Evolutionary conservation across 2,888 invertebrate species (phyloP).

Genomic region (Cheilosia impressa): DNA sequence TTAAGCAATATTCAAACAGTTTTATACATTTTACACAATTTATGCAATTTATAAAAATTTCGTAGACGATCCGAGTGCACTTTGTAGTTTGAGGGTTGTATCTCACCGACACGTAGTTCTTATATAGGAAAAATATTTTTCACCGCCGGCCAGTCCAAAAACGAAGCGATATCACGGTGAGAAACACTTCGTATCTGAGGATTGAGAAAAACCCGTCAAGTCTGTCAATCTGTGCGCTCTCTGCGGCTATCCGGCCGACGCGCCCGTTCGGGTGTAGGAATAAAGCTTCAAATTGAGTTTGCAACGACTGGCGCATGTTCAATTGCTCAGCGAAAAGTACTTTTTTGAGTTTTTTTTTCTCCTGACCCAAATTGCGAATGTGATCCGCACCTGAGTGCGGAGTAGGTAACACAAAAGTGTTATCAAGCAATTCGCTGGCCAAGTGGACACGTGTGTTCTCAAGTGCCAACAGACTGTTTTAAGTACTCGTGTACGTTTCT

Average conservation of each 20-base stretch:
- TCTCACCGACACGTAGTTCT: slow-evolving; percentile 15
- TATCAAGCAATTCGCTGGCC: slow-evolving; percentile 18
- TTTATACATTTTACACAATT: slow-evolving; percentile 6
- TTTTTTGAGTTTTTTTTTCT: slow-evolving; percentile 37
- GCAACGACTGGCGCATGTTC: slow-evolving; percentile 64
- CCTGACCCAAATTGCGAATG: slow-evolving; percentile 34
- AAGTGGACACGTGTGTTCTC: slow-evolving; percentile 14
- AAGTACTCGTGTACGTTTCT: slow-evolving; percentile 3
- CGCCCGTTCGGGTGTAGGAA: neutral
- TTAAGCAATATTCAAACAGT: neutral
- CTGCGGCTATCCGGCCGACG: slow-evolving; percentile 21
- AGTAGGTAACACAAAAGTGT: slow-evolving; percentile 4
- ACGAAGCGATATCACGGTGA: slow-evolving; percentile 42
- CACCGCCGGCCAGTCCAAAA: slow-evolving; percentile 15
- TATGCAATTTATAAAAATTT: neutral
- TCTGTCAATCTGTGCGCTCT: slow-evolving; percentile 18
- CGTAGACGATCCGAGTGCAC: slow-evolving; percentile 36
- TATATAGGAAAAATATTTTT: slow-evolving; percentile 22
- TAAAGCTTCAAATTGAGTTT: slow-evolving; percentile 64
- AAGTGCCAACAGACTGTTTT: neutral
- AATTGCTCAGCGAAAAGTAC: slow-evolving; percentile 29
- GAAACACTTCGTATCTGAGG: slow-evolving; percentile 54
- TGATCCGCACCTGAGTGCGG: slow-evolving; percentile 53
- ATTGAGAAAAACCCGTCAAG: slow-evolving; percentile 35
- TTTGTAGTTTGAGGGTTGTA: neutral